Base-by-base conservation (phyloP, 2,113 vertebrate species). In the Limanda limanda region DNA sequence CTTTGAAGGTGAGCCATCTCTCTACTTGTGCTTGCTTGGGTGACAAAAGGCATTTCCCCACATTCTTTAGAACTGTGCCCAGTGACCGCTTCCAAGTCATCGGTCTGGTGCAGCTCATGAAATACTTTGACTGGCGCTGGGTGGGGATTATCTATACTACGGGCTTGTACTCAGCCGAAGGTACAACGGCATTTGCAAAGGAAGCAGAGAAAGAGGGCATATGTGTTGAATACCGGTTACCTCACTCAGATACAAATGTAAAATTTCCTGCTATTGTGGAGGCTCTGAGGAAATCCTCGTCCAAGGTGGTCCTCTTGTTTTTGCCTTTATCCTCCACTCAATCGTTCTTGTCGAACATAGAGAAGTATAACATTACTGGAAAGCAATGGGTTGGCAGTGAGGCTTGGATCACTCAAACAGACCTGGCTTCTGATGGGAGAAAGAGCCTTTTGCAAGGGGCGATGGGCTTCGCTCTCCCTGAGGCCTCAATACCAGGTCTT, bases 61-160 rank as follows among this genome's bases (percentile, higher is more conserved):
- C 85, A 0, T 89, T 94, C 63, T 92, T 95, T 71, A 87, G 90
- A 85, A 92, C 85, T 2, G 80, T 93, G 42, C 86, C 93, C 58
- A 93, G 86, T 78, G 89, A 94, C 68, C 60, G 47, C 20, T 89
- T 88, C 47, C 91, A 93, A 55, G 64, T 85, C 42, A 27, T 58
- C 1, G 87, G 68, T 7, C 69, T 92, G 25, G 75, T 92, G 25
- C 80, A 91, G 35, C 80, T 93, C 9, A 84, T 92, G 85, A 87
- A 90, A 57, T 56, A 84, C 59, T 91, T 88, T 71, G 78, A 89
- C 42, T 94, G 89, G 91, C 87, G 62, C 40, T 93, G 91, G 90
- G 82, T 93, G 15, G 92, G 92, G n/a, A 68, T 91, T 9, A 79
- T 93, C 77, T 63, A 81, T 37, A 35, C 78, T 25, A 0, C 1